Evolutionary conservation across 2,113 vertebrate genomes (phyloP).

Genomic region (Procavia capensis): DNA sequence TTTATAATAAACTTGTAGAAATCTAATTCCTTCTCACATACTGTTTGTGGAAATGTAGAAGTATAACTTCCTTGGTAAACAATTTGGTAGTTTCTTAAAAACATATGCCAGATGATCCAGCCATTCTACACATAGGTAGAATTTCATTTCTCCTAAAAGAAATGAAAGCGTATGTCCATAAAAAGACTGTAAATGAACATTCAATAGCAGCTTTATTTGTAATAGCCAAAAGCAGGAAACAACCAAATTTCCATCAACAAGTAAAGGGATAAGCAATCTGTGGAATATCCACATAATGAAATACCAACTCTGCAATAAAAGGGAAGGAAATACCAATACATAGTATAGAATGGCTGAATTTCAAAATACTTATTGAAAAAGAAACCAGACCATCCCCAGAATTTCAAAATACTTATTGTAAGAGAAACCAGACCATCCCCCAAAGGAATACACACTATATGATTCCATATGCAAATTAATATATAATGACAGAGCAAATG

Average conservation of each 20-base stretch:
- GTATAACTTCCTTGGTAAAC: conserved; percentile 34
- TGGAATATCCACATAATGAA: neutral
- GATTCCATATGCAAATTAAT: neutral
- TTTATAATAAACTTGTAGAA: conserved; percentile 26
- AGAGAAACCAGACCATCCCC: neutral
- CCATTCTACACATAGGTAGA: neutral
- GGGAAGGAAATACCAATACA: neutral
- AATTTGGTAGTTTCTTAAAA: conserved; percentile 6
- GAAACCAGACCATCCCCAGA: neutral
- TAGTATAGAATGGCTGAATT: neutral
- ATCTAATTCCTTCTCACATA: neutral
- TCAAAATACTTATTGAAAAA: conserved; percentile 3
- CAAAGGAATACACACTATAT: neutral
- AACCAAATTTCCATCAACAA: neutral
- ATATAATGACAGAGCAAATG: neutral
- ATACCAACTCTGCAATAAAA: neutral
- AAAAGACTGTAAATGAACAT: neutral
- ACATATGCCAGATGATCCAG: neutral
- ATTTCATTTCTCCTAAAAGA: neutral
- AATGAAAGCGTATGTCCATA: neutral
- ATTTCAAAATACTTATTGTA: conserved; percentile 3
- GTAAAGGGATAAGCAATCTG: neutral
- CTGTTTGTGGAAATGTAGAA: conserved; percentile 27
- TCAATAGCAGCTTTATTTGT: neutral
- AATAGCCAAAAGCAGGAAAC: neutral